Base-by-base conservation (phyloP, 1,140 invertebrate species). In the Drosophila seguyi region DNA sequence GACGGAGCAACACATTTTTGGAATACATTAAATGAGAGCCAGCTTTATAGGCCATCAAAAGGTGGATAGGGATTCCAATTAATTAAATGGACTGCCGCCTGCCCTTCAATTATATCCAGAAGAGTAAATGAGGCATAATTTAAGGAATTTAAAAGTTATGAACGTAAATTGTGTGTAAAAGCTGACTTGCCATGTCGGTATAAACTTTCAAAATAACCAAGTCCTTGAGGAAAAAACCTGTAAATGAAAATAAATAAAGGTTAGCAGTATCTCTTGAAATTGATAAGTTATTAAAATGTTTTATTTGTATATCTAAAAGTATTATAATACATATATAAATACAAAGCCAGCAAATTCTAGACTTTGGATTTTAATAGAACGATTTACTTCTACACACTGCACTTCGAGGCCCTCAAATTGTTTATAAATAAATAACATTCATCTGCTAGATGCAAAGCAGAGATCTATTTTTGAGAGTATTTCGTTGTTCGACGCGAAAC, bases 401-500 rank as follows among this genome's bases (percentile, higher is more conserved):
- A 60, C 60, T 41, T 48, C 20, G 2, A 47, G 41, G 20, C 39
- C n/a, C 74, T 65, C 25, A 47, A 71, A 61, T 56, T 76, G 74
- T 76, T 81, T 75, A 75, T 56, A 77, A 71, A 62, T 79, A 47
- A 34, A 42, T 44, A 57, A 34, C 16, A 29, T 29, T 48, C 56
- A 58, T 36, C 41, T 56, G 53, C 45, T 36, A 50, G 76, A 87
- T 55, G 82, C 48, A 74, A 83, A 88, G 57, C 84, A 87, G 85
- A 77, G 31, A 48, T 56, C 42, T 50, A 36, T 58, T 57, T 56
- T 38, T 31, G 72, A 58, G 34, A 72, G 55, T 59, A 58, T 66
- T 67, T 36, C 27, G 34, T 16, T 42, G 36, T 41, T 62, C 48
- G 60, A 38, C 52, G 55, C 61, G 45, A 52, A 75, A 65, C 78